phyloP scores from a whole-genome alignment of 2,113 vertebrate species.

The Oryzias javanicus region DNA sequence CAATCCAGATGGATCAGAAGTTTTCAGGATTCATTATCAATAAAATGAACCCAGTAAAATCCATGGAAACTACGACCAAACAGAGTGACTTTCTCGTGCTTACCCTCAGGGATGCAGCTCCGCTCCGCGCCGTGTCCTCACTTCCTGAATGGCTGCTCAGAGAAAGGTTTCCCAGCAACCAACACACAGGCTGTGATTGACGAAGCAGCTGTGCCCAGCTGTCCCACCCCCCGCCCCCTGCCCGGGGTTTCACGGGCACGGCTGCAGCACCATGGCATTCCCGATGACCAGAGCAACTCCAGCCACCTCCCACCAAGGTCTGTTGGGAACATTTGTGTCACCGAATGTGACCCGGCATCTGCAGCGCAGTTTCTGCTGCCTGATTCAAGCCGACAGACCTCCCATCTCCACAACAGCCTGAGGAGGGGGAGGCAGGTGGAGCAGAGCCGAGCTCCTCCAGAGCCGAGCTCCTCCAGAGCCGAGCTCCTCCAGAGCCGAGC shows the following conservation, averaged over 20 bases:
- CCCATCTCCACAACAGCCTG: constrained; percentile 3
- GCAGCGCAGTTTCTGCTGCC: neutral
- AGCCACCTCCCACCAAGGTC: neutral
- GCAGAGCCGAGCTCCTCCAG: neutral
- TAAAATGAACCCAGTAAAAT: too few relatives aligned
- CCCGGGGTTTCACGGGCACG: constrained; percentile 43
- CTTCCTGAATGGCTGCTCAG: neutral
- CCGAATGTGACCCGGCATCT: neutral
- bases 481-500: neutral
- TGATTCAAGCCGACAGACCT: neutral
- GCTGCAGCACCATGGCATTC: constrained; percentile 35
- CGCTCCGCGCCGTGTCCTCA: neutral
- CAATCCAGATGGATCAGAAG: too few relatives aligned
- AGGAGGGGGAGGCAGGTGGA: constrained; percentile 21
- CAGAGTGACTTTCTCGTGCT: constrained; percentile 18
- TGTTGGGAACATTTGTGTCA: neutral
- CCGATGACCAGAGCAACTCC: constrained; percentile 1
- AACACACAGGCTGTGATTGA: constrained; percentile 33
- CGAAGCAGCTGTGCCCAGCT: constrained; percentile 62
- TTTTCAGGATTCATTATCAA: too few relatives aligned
- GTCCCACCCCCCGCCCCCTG: constrained; percentile 4
- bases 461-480: neutral
- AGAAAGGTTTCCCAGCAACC: constrained; percentile 27
- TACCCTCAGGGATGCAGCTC: neutral
- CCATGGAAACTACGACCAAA: too few relatives aligned